Percentiles rank a stretch among this genome's conserved stretches.
Conservation (phyloP, 2,113 vertebrate genomes). For the Glaucomys volans region DNA sequence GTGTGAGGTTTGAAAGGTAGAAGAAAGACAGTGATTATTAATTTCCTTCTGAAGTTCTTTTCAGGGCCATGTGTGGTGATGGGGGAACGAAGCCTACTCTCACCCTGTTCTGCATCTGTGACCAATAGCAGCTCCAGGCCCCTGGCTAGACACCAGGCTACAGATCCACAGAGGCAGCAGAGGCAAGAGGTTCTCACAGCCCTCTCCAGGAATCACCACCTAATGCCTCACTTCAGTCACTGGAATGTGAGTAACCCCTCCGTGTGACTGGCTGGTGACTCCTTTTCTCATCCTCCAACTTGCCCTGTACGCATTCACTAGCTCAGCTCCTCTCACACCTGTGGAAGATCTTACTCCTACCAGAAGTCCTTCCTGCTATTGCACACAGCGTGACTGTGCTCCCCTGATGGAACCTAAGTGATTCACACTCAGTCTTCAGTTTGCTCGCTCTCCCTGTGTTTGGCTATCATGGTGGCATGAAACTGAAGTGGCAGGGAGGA, state of each 20-base stretch:
- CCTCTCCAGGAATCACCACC: accelerated
- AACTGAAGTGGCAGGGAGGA: neutral
- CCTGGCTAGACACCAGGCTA: neutral
- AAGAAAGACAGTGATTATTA: neutral
- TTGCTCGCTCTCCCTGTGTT: neutral
- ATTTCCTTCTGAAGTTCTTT: neutral
- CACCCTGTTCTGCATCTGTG: neutral
- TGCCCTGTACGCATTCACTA: neutral
- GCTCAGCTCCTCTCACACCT: neutral
- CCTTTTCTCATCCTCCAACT: neutral
- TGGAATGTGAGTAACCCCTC: neutral
- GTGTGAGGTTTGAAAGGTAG: neutral
- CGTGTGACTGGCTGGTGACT: neutral
- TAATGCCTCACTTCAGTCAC: accelerated
- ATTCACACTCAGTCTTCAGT: neutral
- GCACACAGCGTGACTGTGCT: no score
- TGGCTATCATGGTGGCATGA: no score
- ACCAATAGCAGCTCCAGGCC: no score
- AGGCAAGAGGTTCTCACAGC: neutral
- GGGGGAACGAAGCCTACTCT: no score
- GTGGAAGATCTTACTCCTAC: neutral
- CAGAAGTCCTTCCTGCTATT: neutral
- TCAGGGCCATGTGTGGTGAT: neutral
- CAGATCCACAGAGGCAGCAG: neutral
- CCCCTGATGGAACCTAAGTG: neutral